Evolutionary conservation across 2,113 vertebrate genomes (phyloP).

Genomic region (Brachyhypopomus gauderio): DNA sequence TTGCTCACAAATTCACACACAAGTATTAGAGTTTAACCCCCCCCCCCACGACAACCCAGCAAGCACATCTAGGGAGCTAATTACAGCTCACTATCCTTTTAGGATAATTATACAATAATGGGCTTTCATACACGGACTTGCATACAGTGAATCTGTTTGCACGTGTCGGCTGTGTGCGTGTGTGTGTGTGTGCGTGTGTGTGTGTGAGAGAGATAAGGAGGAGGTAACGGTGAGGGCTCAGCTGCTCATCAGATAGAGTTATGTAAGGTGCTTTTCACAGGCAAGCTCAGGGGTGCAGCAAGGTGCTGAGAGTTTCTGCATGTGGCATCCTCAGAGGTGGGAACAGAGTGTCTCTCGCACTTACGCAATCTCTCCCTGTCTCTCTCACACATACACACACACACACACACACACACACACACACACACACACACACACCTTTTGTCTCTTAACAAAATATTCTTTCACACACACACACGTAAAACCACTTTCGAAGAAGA

Average conservation of each 20-base stretch:
- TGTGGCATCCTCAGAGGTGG: conserved; percentile 43
- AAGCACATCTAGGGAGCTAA: too few relatives aligned
- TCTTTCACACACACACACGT: neutral
- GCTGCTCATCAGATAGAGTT: conserved; percentile 64
- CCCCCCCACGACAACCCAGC: too few relatives aligned
- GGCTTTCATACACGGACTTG: neutral
- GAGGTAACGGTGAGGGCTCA: conserved; percentile 43
- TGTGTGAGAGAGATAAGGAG: conserved; percentile 47
- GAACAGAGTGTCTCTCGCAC: conserved; percentile 55
- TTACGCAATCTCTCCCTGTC: conserved; percentile 34
- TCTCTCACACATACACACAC: neutral
- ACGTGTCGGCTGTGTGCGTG: conserved; percentile 19
- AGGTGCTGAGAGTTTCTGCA: conserved; percentile 40
- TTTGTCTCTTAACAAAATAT: conserved; percentile 32
- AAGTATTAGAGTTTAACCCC: neutral
- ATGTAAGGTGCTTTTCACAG: conserved; percentile 66
- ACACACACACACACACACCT: conserved; percentile 9
- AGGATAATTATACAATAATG: neutral
- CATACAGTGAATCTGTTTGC: conserved; percentile 29
- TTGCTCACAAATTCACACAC: neutral
- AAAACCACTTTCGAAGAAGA: conserved; percentile 27
- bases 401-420: conserved; percentile 42
- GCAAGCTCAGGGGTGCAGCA: conserved; percentile 42
- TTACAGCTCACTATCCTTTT: neutral
- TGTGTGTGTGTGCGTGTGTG: conserved; percentile 29